Conservation (phyloP, 2,888 invertebrate species). For the Zygogramma bicolorata region DNA sequence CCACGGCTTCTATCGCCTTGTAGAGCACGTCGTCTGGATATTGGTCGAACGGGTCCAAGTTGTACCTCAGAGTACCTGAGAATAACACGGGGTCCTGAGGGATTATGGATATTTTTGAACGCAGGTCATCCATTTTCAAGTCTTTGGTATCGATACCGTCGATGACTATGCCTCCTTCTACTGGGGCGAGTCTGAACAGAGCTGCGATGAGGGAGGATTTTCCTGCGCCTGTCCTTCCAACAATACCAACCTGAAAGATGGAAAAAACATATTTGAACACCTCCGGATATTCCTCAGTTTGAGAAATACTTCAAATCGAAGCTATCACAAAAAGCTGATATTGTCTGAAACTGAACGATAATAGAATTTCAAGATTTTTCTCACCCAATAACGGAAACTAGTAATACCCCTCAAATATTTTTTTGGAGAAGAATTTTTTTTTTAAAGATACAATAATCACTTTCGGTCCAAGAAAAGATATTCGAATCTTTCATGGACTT, state of each 20-base stretch:
- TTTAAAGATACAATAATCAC: no score
- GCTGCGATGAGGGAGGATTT: conserved; percentile 84
- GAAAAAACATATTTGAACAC: conserved; percentile 61
- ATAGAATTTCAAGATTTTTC: no score
- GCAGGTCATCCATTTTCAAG: conserved; percentile 71
- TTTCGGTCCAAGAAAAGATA: no score
- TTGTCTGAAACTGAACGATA: no score
- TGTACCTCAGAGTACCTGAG: conserved; percentile 76
- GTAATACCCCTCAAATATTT: no score
- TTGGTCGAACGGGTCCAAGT: conserved; percentile 81
- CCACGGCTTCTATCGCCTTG: conserved; percentile 80
- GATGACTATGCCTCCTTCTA: conserved; percentile 78
- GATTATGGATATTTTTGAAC: conserved; percentile 71
- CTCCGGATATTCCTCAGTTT: no score
- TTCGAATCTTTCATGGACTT: no score
- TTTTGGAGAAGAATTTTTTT: no score
- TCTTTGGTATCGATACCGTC: conserved; percentile 75
- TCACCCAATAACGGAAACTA: no score
- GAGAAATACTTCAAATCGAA: no score
- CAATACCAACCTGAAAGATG: conserved; percentile 78
- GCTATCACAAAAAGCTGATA: no score
- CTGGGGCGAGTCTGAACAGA: conserved; percentile 80
- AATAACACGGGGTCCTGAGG: conserved; percentile 72
- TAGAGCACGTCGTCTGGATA: conserved; percentile 78
- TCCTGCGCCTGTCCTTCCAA: conserved; percentile 88